These are phyloP conservation scores for Myodes glareolus DNA, from an alignment of 2,113 vertebrate species.

Conservation along the genomic window DNA sequence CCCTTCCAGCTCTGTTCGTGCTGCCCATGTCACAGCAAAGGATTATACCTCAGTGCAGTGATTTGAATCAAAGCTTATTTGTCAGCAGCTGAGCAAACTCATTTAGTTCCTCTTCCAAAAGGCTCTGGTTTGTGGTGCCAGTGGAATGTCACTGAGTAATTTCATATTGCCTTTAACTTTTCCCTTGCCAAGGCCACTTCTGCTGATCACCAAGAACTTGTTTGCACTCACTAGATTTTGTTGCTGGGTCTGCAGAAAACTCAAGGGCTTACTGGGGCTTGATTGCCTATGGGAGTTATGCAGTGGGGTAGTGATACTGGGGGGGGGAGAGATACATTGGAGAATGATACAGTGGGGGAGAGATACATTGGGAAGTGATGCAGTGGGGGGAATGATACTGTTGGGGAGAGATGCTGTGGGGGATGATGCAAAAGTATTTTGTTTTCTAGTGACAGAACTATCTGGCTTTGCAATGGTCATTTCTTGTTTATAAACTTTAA, in stretches of 20 bases:
- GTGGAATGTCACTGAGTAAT: neutral
- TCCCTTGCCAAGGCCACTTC: neutral
- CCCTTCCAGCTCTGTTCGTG: no score
- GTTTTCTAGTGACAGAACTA: neutral
- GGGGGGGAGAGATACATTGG: neutral
- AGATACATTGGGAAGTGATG: no score
- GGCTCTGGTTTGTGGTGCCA: no score
- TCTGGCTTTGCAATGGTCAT: neutral
- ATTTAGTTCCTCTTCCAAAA: neutral
- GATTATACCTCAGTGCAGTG: neutral
- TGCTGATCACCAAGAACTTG: neutral
- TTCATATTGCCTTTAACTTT: neutral
- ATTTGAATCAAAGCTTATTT: neutral
- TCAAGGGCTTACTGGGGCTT: neutral
- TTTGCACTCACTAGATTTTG: accelerated
- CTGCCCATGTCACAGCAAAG: no score
- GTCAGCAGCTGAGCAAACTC: no score
- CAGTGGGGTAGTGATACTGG: neutral
- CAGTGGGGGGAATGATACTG: no score
- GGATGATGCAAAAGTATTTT: neutral
- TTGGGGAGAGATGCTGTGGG: neutral
- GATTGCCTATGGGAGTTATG: neutral
- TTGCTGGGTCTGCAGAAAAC: neutral
- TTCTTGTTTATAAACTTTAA: neutral
- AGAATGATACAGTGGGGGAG: no score